Percentiles rank a stretch among this genome's conserved stretches.
Evolutionary conservation across 2,113 vertebrate species (phyloP).

Genomic region (Onychostoma macrolepis): DNA sequence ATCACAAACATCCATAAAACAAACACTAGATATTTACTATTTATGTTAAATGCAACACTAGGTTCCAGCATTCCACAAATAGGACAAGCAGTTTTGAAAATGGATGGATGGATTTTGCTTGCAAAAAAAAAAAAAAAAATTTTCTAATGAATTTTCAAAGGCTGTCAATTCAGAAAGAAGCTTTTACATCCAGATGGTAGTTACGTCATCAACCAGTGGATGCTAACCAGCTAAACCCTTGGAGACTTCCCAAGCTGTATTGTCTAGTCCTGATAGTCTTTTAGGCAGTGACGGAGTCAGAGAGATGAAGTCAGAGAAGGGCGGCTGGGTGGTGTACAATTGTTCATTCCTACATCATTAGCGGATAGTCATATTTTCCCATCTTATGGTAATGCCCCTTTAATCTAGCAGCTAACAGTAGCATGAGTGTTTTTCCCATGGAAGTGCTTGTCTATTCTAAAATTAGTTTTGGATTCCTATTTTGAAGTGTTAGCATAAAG

Average conservation of each 20-base stretch:
- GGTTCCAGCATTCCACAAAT: neutral
- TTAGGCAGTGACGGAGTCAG: neutral
- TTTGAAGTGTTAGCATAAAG: neutral
- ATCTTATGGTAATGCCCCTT: neutral
- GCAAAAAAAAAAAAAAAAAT: no score
- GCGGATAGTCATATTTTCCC: conserved; percentile 6
- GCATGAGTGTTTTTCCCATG: neutral
- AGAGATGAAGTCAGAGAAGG: conserved; percentile 6
- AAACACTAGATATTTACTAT: no score
- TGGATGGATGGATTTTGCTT: neutral
- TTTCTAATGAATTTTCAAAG: neutral
- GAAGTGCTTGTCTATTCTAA: neutral
- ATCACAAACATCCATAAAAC: neutral
- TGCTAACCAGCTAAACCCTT: neutral
- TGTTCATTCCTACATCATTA: conserved; percentile 12
- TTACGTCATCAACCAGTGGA: neutral
- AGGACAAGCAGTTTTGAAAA: neutral
- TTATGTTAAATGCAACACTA: neutral
- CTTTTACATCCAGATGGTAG: neutral
- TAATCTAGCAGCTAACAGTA: neutral
- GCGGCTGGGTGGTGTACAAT: neutral
- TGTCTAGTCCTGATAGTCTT: neutral
- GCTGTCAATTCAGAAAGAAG: neutral
- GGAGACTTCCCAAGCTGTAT: neutral
- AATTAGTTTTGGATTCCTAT: neutral